A percentile compares a stretch with the other conserved stretches of the same genome.
Evolutionary conservation across 2,113 vertebrate genomes (phyloP).

Genomic region (Tetrao urogallus): DNA sequence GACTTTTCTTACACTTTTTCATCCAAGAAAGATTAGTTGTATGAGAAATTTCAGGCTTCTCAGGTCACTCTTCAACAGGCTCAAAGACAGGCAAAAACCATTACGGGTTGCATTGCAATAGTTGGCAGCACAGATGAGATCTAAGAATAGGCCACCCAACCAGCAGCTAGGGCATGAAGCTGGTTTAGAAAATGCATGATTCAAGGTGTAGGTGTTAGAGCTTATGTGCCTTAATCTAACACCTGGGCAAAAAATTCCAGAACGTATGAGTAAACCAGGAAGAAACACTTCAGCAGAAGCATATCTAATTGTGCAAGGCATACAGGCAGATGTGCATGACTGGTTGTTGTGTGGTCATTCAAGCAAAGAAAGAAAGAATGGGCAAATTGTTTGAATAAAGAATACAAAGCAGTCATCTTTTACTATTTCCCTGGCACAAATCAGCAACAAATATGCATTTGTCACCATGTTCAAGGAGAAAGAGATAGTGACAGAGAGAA

Average conservation of each 20-base stretch:
- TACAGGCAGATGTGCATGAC: background rate
- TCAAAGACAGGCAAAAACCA: slow-evolving; percentile 38
- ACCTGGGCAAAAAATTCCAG: background rate
- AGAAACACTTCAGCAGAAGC: background rate
- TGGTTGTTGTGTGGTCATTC: background rate
- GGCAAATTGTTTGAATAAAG: background rate
- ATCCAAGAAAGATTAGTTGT: background rate
- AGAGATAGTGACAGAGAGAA: background rate
- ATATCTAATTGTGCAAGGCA: background rate
- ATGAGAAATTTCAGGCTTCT: slow-evolving; percentile 23
- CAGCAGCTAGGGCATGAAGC: background rate
- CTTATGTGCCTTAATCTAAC: background rate
- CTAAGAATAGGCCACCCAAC: slow-evolving; percentile 31
- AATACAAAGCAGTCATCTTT: background rate
- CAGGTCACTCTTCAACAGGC: background rate
- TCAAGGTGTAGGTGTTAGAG: background rate
- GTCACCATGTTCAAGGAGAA: background rate
- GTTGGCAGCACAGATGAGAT: background rate
- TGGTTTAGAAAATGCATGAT: background rate
- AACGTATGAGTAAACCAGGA: background rate
- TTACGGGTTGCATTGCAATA: background rate
- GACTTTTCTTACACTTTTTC: background rate
- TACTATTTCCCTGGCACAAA: background rate
- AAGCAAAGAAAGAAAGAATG: background rate
- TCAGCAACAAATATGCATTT: background rate